Percentiles rank a stretch among this genome's conserved stretches.
phyloP scores from a whole-genome alignment of 2,797 vertebrate genomes.

The Falco biarmicus region DNA sequence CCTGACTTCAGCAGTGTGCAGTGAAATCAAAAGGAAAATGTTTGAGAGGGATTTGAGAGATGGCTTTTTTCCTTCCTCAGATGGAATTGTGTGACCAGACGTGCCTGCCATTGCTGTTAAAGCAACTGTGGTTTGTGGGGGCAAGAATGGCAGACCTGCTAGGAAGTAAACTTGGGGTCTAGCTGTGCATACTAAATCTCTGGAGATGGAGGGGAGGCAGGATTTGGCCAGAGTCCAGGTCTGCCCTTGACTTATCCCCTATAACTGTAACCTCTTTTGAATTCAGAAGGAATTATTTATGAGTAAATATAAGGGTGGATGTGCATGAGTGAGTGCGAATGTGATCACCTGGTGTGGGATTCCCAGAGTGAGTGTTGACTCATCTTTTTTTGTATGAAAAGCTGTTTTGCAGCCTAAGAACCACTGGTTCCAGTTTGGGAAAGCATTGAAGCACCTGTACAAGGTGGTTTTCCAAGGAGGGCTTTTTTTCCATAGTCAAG shows the following conservation, averaged over 20 bases:
- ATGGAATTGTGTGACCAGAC: not conserved
- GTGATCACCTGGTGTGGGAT: not conserved
- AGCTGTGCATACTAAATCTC: not conserved
- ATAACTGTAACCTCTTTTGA: not conserved
- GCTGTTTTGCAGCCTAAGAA: slow-evolving; percentile 15
- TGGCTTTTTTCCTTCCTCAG: not conserved
- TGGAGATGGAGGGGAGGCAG: not conserved
- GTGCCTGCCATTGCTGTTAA: fast-evolving
- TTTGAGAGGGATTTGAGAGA: not conserved
- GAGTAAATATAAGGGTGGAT: not conserved
- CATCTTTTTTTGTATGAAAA: not conserved
- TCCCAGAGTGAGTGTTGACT: slow-evolving; percentile 10
- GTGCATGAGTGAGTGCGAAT: not conserved
- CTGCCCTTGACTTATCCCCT: not conserved
- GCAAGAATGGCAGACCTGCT: not conserved
- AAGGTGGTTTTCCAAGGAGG: not conserved
- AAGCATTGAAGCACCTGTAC: not conserved
- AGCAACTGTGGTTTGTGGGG: not conserved
- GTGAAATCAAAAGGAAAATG: not conserved
- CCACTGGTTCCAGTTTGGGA: not conserved
- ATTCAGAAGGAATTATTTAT: not conserved
- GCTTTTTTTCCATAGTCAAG: not conserved
- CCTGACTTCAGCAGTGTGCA: fast-evolving
- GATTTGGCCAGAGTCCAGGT: not conserved
- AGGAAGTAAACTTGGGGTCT: not conserved